These are phyloP conservation scores for Drepana falcataria DNA, from an alignment of 2,888 invertebrate species.

Conservation along the genomic window DNA sequence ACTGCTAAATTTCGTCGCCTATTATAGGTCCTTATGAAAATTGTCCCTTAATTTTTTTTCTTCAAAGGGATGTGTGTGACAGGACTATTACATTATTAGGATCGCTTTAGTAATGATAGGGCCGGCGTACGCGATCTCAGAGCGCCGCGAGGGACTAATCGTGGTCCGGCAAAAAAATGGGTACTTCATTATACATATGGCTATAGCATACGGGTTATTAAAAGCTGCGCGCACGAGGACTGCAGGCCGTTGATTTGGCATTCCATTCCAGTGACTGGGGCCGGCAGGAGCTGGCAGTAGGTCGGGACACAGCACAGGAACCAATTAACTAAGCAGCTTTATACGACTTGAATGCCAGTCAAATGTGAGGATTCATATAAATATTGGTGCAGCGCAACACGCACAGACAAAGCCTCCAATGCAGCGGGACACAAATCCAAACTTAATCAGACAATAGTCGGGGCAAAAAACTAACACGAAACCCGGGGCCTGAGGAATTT, in stretches of 20 bases:
- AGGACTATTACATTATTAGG: slow-evolving; percentile 77
- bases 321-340: slow-evolving; percentile 43
- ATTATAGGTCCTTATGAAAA: slow-evolving; percentile 60
- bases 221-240: slow-evolving; percentile 21
- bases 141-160: slow-evolving; percentile 68
- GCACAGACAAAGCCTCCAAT: slow-evolving; percentile 41
- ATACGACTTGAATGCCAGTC: slow-evolving; percentile 8
- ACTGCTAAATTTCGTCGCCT: slow-evolving; percentile 62
- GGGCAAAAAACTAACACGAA: slow-evolving; percentile 56
- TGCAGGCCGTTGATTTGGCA: slow-evolving; percentile 48
- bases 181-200: slow-evolving; percentile 60
- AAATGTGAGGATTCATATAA: slow-evolving; percentile 16
- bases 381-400: slow-evolving; percentile 6
- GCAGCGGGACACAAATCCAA: slow-evolving; percentile 50
- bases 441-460: slow-evolving; percentile 65
- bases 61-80: slow-evolving; percentile 71
- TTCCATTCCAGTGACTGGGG: slow-evolving; percentile 50
- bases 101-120: slow-evolving; percentile 75
- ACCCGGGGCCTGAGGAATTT: slow-evolving; percentile 58
- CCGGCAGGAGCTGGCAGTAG: slow-evolving; percentile 21
- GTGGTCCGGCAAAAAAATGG: slow-evolving; percentile 54
- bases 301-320: slow-evolving; percentile 29
- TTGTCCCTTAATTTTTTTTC: slow-evolving; percentile 68
- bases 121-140: slow-evolving; percentile 56
- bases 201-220: slow-evolving; percentile 37